Evolutionary conservation across 2,888 invertebrate species (phyloP), one percentile per base, ranked within the genome.

Genomic region (Volucella bombylans): DNA sequence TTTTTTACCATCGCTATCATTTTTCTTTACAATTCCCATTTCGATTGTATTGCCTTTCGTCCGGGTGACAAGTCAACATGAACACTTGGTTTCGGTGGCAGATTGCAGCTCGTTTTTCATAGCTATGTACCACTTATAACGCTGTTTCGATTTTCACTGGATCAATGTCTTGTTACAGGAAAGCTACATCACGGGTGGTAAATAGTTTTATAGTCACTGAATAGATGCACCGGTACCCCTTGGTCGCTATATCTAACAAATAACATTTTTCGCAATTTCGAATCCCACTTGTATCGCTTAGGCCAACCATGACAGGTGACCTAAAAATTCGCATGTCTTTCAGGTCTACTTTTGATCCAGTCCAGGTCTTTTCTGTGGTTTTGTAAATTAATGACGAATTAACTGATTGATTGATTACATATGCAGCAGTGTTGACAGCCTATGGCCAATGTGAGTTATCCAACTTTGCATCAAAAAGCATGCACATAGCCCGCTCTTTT

Each of bases 301-400:
- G n/a, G n/a, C n/a, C n/a, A 62, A 47, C 65, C 72, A 80, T 68
- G 55, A 88, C 89, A 81, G 87, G 55, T n/a, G 87, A 87, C 8
- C 92, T 92, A 89, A 92, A 92, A 14, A 89, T 87, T 90, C 87
- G 23, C 18, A 18, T 18, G 18, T 18, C 18, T 18, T 18, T 18
- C 18, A 18, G 18, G 18, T 18, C 18, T 23, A 89, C 89, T 82
- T 89, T 90, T 6, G 83, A 80, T 9, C 89, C 88, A 45, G 87
- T 81, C 90, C 91, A 91, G 8, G 88, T 31, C 82, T 91, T 90
- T 71, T 89, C 88, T 4, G 92, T 90, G 1, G 90, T 90, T 82
- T 86, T 87, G 50, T 82, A 71, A 23, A 64, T 64, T 45, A 52
- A 68, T 1, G 71, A 43, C 57, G 71, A 49, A 47, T 55, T 64